phyloP scores from a whole-genome alignment of 2,113 vertebrate genomes.

The Hydrolagus affinis region DNA sequence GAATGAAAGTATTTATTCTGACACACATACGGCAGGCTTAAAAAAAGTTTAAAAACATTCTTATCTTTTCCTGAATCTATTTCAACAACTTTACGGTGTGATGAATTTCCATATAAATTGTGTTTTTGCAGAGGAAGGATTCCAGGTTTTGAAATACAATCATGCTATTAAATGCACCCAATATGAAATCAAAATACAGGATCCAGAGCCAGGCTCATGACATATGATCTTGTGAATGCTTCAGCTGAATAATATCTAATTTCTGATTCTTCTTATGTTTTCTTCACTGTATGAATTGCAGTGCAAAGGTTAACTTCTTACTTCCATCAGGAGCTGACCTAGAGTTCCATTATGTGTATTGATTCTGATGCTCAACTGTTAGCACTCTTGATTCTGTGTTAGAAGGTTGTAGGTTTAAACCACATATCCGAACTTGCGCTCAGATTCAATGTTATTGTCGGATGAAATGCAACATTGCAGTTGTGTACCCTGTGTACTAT shows the following conservation, averaged over 20 bases:
- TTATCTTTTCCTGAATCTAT: neutral
- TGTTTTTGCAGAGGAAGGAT: neutral
- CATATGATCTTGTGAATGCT: neutral
- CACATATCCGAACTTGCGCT: too few species aligned
- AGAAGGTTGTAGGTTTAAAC: too few species aligned
- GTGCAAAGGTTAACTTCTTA: neutral
- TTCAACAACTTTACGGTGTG: neutral
- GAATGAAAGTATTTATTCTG: neutral
- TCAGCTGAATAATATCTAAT: neutral
- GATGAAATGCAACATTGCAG: too few species aligned
- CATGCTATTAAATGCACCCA: neutral
- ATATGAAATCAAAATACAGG: neutral
- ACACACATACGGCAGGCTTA: neutral
- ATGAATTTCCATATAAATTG: slow-evolving; percentile 19
- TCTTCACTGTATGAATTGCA: neutral
- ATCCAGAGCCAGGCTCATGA: neutral
- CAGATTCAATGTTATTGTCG: too few species aligned
- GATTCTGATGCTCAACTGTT: too few species aligned
- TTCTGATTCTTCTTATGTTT: neutral
- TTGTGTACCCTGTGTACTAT: too few species aligned
- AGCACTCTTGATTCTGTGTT: too few species aligned
- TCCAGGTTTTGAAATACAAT: neutral
- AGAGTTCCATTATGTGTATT: too few species aligned
- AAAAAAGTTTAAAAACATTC: neutral
- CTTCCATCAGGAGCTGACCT: too few species aligned